Percentiles rank a stretch among this genome's conserved stretches.
Evolutionary conservation across 2,797 vertebrate species (phyloP).

Genomic region (Dipus sagitta): DNA sequence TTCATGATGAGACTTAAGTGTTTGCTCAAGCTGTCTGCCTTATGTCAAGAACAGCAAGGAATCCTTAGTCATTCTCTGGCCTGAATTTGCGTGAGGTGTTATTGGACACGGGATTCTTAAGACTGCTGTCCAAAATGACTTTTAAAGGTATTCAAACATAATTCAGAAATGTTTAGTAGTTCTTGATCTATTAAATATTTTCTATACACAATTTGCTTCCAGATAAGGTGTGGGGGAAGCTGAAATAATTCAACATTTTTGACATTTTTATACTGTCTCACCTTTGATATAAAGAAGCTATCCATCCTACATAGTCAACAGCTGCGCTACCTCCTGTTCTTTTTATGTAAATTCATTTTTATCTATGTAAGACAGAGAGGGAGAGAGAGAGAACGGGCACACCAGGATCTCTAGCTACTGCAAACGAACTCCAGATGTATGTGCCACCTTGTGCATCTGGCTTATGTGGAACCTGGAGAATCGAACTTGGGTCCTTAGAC

Average conservation of each 20-base stretch:
- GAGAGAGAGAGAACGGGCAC: too few species aligned
- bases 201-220: conserved; percentile 12
- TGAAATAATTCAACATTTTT: conserved; percentile 10
- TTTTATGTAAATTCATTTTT: too few species aligned
- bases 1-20: conserved; percentile 22
- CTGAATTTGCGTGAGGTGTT: conserved; percentile 64
- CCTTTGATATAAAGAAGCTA: background rate
- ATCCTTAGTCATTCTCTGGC: conserved; percentile 59
- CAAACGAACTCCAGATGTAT: too few species aligned
- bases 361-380: too few species aligned
- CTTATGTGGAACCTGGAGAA: too few species aligned
- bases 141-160: background rate
- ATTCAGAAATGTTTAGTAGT: conserved; percentile 24
- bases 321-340: background rate
- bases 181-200: conserved; percentile 13
- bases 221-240: background rate
- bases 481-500: too few species aligned
- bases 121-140: too few species aligned
- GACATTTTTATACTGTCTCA: background rate
- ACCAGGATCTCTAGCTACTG: too few species aligned
- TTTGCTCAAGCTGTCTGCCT: conserved; percentile 63
- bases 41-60: conserved; percentile 37
- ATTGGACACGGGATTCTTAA: conserved; percentile 1
- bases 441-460: too few species aligned
- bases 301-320: background rate